Evolutionary conservation across 2,888 invertebrate genomes (phyloP).

Genomic region (Sceliomorpha sp.): DNA sequence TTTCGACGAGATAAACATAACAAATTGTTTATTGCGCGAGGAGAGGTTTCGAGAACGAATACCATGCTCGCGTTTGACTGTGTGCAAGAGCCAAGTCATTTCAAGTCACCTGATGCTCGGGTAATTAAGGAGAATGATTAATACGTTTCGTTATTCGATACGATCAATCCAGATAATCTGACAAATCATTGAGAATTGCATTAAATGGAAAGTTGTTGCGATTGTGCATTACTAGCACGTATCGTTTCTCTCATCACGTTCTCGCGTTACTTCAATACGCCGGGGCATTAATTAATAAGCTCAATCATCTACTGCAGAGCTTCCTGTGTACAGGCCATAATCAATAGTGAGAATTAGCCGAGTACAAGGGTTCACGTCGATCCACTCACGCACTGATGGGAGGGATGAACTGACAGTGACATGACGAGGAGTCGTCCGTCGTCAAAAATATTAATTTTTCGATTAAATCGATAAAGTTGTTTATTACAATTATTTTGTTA

Average conservation of each 20-base stretch:
- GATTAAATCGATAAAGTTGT: too few relatives aligned
- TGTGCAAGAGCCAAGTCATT: too few relatives aligned
- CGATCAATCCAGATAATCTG: constrained; percentile 8
- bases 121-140: too few relatives aligned
- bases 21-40: not conserved
- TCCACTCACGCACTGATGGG: constrained; percentile 28
- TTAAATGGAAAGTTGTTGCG: constrained; percentile 24
- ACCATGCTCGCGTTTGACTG: not conserved
- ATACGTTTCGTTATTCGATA: not conserved
- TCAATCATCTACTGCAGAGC: constrained; percentile 39
- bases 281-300: constrained; percentile 46
- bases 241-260: constrained; percentile 29
- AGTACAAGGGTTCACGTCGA: constrained; percentile 27
- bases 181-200: constrained; percentile 3
- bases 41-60: not conserved
- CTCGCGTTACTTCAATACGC: constrained; percentile 39
- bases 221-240: constrained; percentile 43
- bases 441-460: constrained; percentile 1
- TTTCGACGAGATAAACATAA: not conserved
- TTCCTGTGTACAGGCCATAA: constrained; percentile 41
- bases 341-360: constrained; percentile 45
- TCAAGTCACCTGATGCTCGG: too few relatives aligned
- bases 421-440: constrained; percentile 6
- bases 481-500: too few relatives aligned
- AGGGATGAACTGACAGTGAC: constrained; percentile 21